Conservation (phyloP, 2,797 vertebrate genomes). For the Cirrhinus mrigala region DNA sequence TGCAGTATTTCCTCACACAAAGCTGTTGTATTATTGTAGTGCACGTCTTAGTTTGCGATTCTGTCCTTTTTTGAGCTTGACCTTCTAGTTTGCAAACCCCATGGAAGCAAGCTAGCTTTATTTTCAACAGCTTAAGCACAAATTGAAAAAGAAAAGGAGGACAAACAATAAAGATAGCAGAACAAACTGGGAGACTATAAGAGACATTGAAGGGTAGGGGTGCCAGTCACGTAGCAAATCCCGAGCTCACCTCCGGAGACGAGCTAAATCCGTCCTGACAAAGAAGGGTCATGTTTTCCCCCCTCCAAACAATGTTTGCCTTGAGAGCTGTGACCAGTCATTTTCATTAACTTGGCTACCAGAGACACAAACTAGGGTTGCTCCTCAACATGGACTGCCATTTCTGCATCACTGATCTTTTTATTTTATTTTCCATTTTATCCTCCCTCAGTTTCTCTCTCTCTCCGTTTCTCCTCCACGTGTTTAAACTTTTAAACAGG, state of each 20-base stretch:
- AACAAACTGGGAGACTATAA: constrained; percentile 3
- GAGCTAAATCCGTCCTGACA: constrained; percentile 25
- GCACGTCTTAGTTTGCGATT: not conserved
- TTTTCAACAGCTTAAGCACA: not conserved
- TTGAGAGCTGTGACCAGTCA: constrained; percentile 32
- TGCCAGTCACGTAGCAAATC: not conserved
- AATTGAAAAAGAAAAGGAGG: not conserved
- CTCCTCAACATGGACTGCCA: constrained; percentile 22
- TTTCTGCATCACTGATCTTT: constrained; percentile 45
- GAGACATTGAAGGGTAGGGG: not conserved
- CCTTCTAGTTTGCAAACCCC: not conserved
- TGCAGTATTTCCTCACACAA: not conserved
- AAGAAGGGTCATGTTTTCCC: not conserved
- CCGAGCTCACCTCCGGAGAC: constrained; percentile 3
- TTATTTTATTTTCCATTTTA: constrained; percentile 16
- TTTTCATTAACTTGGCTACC: constrained; percentile 32
- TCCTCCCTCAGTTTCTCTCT: not conserved
- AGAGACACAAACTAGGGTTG: constrained; percentile 38
- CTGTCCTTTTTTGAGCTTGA: not conserved
- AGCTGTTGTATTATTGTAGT: not conserved
- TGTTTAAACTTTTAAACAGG: constrained; percentile 63
- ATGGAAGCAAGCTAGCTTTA: not conserved
- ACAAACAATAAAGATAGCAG: not conserved
- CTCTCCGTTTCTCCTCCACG: constrained; percentile 38
- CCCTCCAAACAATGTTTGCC: constrained; percentile 1